Base-by-base conservation (phyloP, 2,113 vertebrate species). In the Pollachius pollachius region DNA sequence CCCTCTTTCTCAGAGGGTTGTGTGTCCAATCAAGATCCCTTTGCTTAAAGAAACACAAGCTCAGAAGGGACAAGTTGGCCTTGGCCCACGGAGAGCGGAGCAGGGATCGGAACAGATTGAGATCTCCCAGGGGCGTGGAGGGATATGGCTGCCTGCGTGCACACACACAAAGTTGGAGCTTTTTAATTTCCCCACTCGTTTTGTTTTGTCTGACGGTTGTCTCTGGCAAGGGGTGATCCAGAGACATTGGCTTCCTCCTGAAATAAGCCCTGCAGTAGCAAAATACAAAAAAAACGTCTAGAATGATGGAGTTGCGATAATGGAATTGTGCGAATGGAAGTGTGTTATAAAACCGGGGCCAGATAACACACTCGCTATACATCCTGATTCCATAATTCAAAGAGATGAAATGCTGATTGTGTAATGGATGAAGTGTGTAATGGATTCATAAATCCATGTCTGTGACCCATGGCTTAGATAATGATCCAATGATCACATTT, bases 1-100 rank as follows among this genome's bases (percentile, higher is more conserved):
- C 16, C 56, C 56, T 48, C 41, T 13, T 57, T 60, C 12, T 64
- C 75, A 57, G 77, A 84, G 81, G 78, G 75, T 81, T 69, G 85
- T 85, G 74, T 82, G 71, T 84, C 72, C 81, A 81, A 89, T 88
- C 81, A 89, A 81, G 79, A 80, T 83, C 71, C 2, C 60, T 74
- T 71, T 9, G 41, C 27, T 64, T 64, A 54, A 60, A 74, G 73
- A 81, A 80, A 81, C 71, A 80, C 72, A 78, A 70, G 69, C 82
- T 73, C 65, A 76, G 69, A 30, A 9, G 34, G 34, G 77, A 70
- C 76, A 80, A 82, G 85, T 87, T 74, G 75, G 72, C 80, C 69
- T 79, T 86, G 84, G 81, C 85, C 83, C 58, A 62, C 52, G 72
- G 69, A 71, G 65, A 68, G 68, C 80, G 69, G 54, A 57, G 54